Evolutionary conservation across 92 coral and sea anemone genomes (phyloP).

Genomic region (Metridium senile): DNA sequence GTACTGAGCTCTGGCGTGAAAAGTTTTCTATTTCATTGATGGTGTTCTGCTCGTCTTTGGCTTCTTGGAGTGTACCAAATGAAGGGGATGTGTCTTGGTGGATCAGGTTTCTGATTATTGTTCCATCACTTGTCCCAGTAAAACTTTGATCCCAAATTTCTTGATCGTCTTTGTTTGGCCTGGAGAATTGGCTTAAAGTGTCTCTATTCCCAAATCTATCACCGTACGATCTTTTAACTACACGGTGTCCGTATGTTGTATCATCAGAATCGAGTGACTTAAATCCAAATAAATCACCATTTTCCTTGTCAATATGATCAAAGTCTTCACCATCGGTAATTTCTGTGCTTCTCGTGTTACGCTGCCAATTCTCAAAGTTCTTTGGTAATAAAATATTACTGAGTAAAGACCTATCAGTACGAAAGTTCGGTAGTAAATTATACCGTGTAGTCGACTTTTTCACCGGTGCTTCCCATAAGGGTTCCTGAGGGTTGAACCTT

Average conservation of each 20-base stretch:
- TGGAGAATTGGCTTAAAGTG: not conserved
- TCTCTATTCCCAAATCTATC: not conserved
- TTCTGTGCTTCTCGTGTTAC: not conserved
- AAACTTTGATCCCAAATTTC: not conserved
- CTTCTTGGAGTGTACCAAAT: constrained; percentile 66
- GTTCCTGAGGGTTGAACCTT: constrained; percentile 9
- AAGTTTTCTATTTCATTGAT: constrained; percentile 55
- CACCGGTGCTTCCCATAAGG: constrained; percentile 24
- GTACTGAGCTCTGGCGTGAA: constrained; percentile 34
- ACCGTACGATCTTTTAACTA: not conserved
- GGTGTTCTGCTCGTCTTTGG: constrained; percentile 44
- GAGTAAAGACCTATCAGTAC: not conserved
- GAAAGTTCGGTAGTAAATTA: not conserved
- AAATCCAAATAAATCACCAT: not conserved
- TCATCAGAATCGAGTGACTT: not conserved
- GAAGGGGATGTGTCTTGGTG: constrained; percentile 31
- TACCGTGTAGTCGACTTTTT: constrained; percentile 13
- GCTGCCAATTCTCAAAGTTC: not conserved
- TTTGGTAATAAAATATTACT: not conserved
- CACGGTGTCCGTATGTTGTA: not conserved
- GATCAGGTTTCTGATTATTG: constrained; percentile 48
- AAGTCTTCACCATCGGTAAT: not conserved
- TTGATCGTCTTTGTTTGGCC: not conserved
- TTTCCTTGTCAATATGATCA: not conserved
- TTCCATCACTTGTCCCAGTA: constrained; percentile 22